Conservation (phyloP, 2,113 vertebrate species). For the Sinocyclocheilus rhinocerous region DNA sequence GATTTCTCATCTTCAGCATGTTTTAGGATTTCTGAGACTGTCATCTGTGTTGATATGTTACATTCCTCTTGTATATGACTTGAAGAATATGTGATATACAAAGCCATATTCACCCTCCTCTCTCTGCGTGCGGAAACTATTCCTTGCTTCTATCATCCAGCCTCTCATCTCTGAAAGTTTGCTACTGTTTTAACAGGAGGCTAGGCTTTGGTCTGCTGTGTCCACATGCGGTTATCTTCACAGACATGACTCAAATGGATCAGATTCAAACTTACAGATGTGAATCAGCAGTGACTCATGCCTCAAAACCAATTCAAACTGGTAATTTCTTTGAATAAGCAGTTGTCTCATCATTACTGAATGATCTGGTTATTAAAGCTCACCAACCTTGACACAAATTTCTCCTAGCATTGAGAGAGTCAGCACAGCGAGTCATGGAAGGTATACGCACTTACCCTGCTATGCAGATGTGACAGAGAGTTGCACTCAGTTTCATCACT, state of each 20-base stretch:
- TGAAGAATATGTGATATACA: constrained; percentile 44
- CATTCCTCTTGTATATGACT: constrained; percentile 50
- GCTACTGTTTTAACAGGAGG: neutral
- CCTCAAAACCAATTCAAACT: constrained; percentile 21
- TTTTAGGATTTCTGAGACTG: constrained; percentile 36
- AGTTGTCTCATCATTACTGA: neutral
- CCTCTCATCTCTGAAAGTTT: neutral
- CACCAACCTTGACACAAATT: neutral
- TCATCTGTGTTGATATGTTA: constrained; percentile 52
- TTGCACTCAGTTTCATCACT: neutral
- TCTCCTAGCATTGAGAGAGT: neutral
- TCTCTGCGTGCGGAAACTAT: neutral
- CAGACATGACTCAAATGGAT: constrained; percentile 50
- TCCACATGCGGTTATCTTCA: constrained; percentile 23
- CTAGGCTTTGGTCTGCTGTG: constrained; percentile 23
- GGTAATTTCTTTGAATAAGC: constrained; percentile 10
- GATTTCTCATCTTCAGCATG: neutral
- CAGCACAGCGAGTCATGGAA: neutral
- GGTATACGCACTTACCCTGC: neutral
- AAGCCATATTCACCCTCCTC: constrained; percentile 57
- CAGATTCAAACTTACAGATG: constrained; percentile 40
- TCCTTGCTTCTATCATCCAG: neutral
- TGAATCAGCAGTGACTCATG: constrained; percentile 45
- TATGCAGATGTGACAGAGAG: neutral
- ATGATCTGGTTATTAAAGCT: neutral